Evolutionary conservation across 2,797 vertebrate species (phyloP).

Genomic region (Anas flavirostris): DNA sequence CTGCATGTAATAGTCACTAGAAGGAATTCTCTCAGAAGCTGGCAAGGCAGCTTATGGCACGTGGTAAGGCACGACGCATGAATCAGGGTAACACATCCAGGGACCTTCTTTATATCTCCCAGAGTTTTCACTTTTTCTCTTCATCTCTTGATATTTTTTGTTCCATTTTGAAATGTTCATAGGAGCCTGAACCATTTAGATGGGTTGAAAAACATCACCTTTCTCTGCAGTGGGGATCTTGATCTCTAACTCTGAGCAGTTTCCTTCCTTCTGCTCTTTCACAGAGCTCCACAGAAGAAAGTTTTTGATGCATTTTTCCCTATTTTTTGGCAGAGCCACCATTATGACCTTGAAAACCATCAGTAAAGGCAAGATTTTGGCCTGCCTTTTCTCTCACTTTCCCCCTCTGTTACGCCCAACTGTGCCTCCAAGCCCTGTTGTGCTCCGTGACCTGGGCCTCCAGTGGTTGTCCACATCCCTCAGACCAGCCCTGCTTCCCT

Average conservation of each 20-base stretch:
- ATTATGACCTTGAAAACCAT: not conserved
- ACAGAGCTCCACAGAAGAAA: not conserved
- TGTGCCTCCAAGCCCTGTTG: not conserved
- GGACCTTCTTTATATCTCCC: not conserved
- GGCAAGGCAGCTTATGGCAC: not conserved
- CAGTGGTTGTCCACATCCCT: rapidly evolving
- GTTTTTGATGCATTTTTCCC: not conserved
- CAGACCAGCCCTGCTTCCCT: not conserved
- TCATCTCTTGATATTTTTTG: not conserved
- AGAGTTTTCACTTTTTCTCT: not conserved
- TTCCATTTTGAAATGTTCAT: not conserved
- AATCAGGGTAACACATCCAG: not conserved
- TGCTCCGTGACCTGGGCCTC: not conserved
- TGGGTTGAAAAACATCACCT: not conserved
- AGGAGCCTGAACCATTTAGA: not conserved
- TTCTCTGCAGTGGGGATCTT: not conserved
- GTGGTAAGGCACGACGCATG: not conserved
- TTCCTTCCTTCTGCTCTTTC: not conserved
- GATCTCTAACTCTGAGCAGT: not conserved
- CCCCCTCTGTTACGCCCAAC: not conserved
- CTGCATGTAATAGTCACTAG: not conserved
- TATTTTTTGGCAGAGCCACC: not conserved
- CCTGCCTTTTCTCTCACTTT: not conserved
- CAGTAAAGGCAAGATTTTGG: not conserved
- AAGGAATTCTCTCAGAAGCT: not conserved